Percentiles rank a stretch among this genome's conserved stretches.
These are phyloP conservation scores for Coreius guichenoti DNA, from an alignment of 2,797 vertebrate genomes.

Conservation along the genomic window DNA sequence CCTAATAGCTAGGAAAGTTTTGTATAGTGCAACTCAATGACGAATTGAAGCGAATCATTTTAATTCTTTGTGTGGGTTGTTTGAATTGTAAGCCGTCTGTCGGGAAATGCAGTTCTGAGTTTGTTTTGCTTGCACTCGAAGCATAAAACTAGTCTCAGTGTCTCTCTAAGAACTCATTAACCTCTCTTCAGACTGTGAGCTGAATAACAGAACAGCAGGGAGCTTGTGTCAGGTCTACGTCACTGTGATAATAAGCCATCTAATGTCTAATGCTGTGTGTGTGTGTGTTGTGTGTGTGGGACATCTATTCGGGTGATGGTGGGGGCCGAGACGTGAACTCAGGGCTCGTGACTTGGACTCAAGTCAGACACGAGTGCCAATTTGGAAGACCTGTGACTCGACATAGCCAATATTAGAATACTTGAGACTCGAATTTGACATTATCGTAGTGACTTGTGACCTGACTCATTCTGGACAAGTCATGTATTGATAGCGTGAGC, in stretches of 20 bases:
- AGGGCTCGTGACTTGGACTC: constrained; percentile 46
- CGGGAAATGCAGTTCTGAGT: constrained; percentile 25
- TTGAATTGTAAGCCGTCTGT: background rate
- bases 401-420: background rate
- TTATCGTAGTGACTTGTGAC: background rate
- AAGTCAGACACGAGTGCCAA: constrained; percentile 36
- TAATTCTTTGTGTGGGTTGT: constrained; percentile 17
- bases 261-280: constrained; percentile 40
- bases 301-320: constrained; percentile 13
- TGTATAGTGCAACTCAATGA: background rate
- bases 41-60: background rate
- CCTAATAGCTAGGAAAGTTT: background rate
- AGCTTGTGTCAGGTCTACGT: constrained; percentile 27
- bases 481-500: background rate
- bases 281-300: constrained; percentile 34
- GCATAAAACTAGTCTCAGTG: constrained; percentile 11
- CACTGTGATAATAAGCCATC: constrained; percentile 53
- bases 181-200: constrained; percentile 51
- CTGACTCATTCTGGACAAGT: constrained; percentile 6
- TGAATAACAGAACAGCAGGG: constrained; percentile 50
- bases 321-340: constrained; percentile 33
- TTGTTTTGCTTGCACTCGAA: constrained; percentile 26
- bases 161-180: constrained; percentile 58
- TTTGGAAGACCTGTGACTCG: constrained; percentile 33
- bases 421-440: background rate